Evolutionary conservation across 2,113 vertebrate species (phyloP), one percentile per base, ranked within the genome.

Genomic region (Anoplopoma fimbria): DNA sequence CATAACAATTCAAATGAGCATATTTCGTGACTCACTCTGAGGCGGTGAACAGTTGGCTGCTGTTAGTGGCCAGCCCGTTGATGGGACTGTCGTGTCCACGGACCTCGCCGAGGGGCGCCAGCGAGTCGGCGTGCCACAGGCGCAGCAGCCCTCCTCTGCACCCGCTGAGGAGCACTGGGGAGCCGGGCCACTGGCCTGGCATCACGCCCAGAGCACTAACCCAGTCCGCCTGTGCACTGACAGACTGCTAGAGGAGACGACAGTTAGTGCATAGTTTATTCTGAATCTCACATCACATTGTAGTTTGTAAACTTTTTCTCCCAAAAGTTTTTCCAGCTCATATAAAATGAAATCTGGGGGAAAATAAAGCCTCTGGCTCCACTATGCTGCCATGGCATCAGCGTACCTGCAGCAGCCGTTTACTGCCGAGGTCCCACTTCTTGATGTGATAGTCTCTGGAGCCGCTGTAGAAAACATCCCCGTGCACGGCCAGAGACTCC

Each of bases 391-490:
- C 25, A 0, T 21, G 25, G 2, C 53, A 9, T 31, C 13, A 19
- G 23, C 31, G 23, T n/a, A 99, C 98, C 97, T 97, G 96, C 81
- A 97, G 92, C 71, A 99, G 95, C 33, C 94, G 95, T 93, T 97
- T 98, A 78, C 96, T 95, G 74, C 95, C 86, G 64, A 99, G 92
- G 85, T 99, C 98, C 98, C 98, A 99, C 88, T 97, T 99, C 90
- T 98, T 97, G 92, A 99, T 96, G 89, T 95, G 96, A 55, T 95
- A 96, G 81, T 99, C 98, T 92, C 97, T 97, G 60, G 97, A 98
- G 83, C 96, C 96, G 86, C 97, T 99, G 69, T 96, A 99, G 53
- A 98, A 92, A 45, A 95, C 94, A 55, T 99, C 97, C 31, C 96
- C 95, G 70, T 95, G 95, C 68, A 98, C 92, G 33, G 93, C 90